Conservation (phyloP, 1,140 invertebrate species). For the Drosophila lacertosa region DNA sequence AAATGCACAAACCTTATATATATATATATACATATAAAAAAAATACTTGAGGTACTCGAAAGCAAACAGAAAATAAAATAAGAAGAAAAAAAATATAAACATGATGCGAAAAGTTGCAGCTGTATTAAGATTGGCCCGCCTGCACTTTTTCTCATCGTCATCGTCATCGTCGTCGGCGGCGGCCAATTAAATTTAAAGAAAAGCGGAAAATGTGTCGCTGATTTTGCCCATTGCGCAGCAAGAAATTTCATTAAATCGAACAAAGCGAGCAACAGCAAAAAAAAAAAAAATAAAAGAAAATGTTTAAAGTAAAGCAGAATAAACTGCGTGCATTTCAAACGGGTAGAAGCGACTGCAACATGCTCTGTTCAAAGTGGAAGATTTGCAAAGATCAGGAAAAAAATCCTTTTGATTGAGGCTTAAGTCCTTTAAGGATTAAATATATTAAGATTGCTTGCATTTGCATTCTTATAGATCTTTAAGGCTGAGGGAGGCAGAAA, state of each 20-base stretch:
- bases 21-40: background rate
- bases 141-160: too few species aligned
- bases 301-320: background rate
- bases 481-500: too few species aligned
- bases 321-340: too few species aligned
- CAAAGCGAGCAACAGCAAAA: slow-evolving; percentile 37
- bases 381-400: too few species aligned
- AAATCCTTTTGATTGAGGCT: too few species aligned
- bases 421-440: too few species aligned
- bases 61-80: background rate
- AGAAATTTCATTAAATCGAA: slow-evolving; percentile 76
- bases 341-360: too few species aligned
- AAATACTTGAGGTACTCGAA: background rate
- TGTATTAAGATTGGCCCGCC: slow-evolving; percentile 59
- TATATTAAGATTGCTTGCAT: too few species aligned
- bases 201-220: slow-evolving; percentile 52
- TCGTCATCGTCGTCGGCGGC: slow-evolving; percentile 7
- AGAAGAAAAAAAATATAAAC: background rate
- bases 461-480: too few species aligned
- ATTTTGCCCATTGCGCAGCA: slow-evolving; percentile 45
- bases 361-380: too few species aligned
- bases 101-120: background rate
- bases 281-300: slow-evolving; percentile 19
- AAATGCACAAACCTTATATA: background rate
- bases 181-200: slow-evolving; percentile 36